A percentile compares a stretch with the other conserved stretches of the same genome.
Conservation (phyloP, 2,113 vertebrate genomes). For the Elachura formosa region DNA sequence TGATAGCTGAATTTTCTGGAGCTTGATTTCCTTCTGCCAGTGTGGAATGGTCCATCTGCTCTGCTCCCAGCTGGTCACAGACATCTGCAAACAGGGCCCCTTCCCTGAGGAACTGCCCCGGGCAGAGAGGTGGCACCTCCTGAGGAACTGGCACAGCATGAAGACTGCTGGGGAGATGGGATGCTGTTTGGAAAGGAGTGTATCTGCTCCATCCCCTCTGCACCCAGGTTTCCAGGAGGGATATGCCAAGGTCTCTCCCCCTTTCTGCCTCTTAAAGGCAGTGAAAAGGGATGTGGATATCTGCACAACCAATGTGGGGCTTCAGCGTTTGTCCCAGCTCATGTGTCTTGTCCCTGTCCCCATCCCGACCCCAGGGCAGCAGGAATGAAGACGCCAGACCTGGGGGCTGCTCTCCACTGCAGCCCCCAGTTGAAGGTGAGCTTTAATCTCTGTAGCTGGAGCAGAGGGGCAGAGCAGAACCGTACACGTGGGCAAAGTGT, state of each 20-base stretch:
- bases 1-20: background rate
- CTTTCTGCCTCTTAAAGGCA: background rate
- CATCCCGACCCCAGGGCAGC: background rate
- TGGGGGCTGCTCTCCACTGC: background rate
- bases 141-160: accelerated
- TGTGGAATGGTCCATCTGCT: background rate
- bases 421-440: background rate
- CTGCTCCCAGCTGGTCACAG: background rate
- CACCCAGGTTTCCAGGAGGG: background rate
- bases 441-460: background rate
- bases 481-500: background rate
- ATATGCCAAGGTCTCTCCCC: background rate
- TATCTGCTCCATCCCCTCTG: background rate
- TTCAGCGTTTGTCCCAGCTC: background rate
- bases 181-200: background rate
- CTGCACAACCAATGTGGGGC: background rate
- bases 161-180: background rate
- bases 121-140: background rate
- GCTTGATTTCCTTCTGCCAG: background rate
- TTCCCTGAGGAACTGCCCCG: background rate
- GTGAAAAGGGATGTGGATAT: background rate
- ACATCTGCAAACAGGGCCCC: background rate
- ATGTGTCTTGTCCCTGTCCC: background rate
- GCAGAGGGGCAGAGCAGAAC: background rate
- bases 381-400: background rate